phyloP scores from a whole-genome alignment of 2,888 invertebrate species.

The Hirudinaria manillensis region DNA sequence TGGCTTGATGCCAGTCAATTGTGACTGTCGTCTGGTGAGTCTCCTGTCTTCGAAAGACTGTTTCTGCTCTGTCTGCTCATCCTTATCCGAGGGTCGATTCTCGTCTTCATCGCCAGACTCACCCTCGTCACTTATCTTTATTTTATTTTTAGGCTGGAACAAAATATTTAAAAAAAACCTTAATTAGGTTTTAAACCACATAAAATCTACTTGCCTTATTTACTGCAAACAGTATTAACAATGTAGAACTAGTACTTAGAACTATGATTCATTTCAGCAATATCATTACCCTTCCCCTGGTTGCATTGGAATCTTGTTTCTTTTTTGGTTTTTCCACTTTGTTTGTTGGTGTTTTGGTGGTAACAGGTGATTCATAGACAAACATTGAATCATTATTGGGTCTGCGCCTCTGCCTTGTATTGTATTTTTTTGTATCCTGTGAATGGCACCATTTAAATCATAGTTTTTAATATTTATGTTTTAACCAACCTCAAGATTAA shows the following conservation, averaged over 20 bases:
- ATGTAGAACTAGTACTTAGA: no score
- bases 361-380: slow-evolving; percentile 17
- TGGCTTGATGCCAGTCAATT: slow-evolving; percentile 3
- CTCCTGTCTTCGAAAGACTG: neutral
- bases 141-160: neutral
- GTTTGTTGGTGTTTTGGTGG: neutral
- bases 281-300: neutral
- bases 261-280: neutral
- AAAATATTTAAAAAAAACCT: neutral
- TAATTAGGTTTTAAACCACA: no score
- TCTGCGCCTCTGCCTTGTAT: slow-evolving; percentile 1
- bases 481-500: no score
- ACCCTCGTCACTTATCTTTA: neutral
- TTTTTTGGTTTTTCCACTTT: neutral
- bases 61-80: neutral
- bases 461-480: no score
- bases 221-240: no score
- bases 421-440: slow-evolving; percentile 12
- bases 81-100: neutral
- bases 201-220: no score
- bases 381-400: neutral
- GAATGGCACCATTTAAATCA: no score
- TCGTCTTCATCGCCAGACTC: slow-evolving; percentile 13
- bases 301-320: neutral
- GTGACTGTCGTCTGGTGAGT: slow-evolving; percentile 21